Conservation (phyloP, 1,140 invertebrate species). For the Meloidogyne chitwoodi region DNA sequence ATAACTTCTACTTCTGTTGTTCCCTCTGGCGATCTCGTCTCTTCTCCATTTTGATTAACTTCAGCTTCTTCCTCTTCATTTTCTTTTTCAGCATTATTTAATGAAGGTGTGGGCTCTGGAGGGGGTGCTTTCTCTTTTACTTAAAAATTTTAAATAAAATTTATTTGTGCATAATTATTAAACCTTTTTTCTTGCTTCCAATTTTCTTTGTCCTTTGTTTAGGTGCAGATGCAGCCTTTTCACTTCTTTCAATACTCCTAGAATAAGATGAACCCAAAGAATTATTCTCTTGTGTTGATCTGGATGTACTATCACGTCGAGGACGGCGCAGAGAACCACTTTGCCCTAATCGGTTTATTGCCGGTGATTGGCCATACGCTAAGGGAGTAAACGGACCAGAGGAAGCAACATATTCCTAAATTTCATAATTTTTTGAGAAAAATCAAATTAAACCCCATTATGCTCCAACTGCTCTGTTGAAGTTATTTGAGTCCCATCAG, state of each 20-base stretch:
- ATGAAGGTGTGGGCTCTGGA: neutral
- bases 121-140: neutral
- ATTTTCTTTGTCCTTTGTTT: constrained; percentile 5
- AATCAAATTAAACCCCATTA: neutral
- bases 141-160: neutral
- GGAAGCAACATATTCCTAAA: constrained; percentile 29
- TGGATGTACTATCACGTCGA: constrained; percentile 1
- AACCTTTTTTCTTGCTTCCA: neutral
- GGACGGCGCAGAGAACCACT: neutral
- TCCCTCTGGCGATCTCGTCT: neutral
- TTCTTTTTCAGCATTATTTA: neutral
- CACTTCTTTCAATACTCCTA: neutral
- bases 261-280: constrained; percentile 3
- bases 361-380: constrained; percentile 5
- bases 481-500: neutral
- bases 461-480: constrained; percentile 1
- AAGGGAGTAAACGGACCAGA: constrained; percentile 19
- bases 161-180: neutral
- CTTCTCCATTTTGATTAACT: neutral
- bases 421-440: neutral
- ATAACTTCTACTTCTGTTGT: neutral
- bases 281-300: neutral
- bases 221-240: neutral
- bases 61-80: neutral
- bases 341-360: neutral